Evolutionary conservation across 2,797 vertebrate genomes (phyloP).

Genomic region (Synaphobranchus kaupii): DNA sequence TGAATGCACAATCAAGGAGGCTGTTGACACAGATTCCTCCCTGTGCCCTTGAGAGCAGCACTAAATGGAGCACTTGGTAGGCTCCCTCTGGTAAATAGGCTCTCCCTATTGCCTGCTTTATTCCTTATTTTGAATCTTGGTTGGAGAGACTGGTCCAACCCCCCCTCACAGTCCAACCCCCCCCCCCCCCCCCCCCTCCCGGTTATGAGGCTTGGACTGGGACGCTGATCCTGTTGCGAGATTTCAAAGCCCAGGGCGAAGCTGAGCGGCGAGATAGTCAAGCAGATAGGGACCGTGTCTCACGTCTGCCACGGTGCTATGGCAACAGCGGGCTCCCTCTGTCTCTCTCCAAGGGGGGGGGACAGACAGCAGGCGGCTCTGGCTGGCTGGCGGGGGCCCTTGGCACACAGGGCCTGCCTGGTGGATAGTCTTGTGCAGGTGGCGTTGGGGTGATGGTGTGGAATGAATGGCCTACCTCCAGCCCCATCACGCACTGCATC

Average conservation of each 20-base stretch:
- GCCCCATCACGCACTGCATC: background rate
- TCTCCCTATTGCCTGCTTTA: background rate
- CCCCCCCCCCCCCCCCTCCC: background rate
- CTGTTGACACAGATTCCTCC: constrained; percentile 20
- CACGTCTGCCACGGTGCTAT: constrained; percentile 67
- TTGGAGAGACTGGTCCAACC: background rate
- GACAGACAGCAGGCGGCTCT: constrained; percentile 52
- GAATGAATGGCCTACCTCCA: background rate
- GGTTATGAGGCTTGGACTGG: background rate
- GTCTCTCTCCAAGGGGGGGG: constrained; percentile 64
- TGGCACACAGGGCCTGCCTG: background rate
- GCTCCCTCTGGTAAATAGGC: background rate
- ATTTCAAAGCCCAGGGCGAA: constrained; percentile 33
- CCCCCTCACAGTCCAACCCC: background rate
- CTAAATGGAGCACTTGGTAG: constrained; percentile 11
- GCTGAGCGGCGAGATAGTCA: constrained; percentile 56
- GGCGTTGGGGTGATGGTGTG: background rate
- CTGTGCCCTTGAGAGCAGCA: constrained; percentile 1
- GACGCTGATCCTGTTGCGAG: background rate
- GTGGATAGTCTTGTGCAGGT: background rate
- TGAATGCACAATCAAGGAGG: background rate
- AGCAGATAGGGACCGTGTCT: constrained; percentile 67
- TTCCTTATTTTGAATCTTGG: background rate
- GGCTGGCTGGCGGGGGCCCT: background rate
- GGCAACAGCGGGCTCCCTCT: constrained; percentile 66